Evolutionary conservation across 2,113 vertebrate genomes (phyloP).

Genomic region (Rhabdomys dilectus): DNA sequence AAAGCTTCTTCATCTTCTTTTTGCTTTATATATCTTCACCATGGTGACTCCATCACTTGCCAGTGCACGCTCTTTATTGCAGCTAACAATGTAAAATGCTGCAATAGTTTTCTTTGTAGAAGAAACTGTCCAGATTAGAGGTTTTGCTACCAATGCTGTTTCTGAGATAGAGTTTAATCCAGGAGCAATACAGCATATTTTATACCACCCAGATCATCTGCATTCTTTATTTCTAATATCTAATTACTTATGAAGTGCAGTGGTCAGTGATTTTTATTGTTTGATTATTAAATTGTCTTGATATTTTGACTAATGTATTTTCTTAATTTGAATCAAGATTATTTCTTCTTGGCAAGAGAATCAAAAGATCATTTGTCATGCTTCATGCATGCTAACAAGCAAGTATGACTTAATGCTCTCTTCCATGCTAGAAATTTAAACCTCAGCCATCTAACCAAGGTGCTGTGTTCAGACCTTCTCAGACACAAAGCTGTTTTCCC

Average conservation of each 20-base stretch:
- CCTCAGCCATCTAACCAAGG: not conserved
- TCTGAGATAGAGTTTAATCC: not conserved
- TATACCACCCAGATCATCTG: not conserved
- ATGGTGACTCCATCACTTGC: not conserved
- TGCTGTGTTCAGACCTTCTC: not conserved
- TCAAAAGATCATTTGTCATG: not conserved
- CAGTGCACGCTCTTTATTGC: not conserved
- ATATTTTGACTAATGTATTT: not conserved
- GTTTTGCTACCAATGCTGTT: not conserved
- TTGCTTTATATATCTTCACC: not conserved
- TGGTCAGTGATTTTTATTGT: not conserved
- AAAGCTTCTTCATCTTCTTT: too few relatives aligned
- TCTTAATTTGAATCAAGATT: not conserved
- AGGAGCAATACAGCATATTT: not conserved
- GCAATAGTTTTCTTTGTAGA: not conserved
- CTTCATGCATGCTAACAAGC: not conserved
- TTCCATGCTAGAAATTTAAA: not conserved
- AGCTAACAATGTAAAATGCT: not conserved
- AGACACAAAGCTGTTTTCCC: not conserved
- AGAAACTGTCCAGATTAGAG: not conserved
- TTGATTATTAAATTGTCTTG: not conserved
- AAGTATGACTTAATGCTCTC: not conserved
- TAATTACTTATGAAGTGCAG: not conserved
- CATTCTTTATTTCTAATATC: not conserved
- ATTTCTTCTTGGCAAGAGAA: not conserved